Percentiles rank a stretch among this genome's conserved stretches.
Evolutionary conservation across 2,797 vertebrate species (phyloP).

Genomic region (Distichodus sexfasciatus): DNA sequence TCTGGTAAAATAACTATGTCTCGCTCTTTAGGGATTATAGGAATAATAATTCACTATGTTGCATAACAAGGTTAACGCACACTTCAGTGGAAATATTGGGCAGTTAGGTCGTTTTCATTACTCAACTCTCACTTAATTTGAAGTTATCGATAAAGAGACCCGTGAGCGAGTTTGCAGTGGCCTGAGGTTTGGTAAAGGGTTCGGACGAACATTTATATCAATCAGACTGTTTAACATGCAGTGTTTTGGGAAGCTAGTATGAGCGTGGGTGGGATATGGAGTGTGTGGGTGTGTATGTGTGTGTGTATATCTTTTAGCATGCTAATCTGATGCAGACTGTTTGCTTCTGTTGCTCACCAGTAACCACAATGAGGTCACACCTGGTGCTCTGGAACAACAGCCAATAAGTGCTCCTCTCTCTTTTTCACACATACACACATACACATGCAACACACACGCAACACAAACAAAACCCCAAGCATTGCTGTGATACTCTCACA

Average conservation of each 20-base stretch:
- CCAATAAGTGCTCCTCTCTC: constrained; percentile 45
- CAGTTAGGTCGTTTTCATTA: too few relatives aligned
- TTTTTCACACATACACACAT: constrained; percentile 34
- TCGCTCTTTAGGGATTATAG: too few relatives aligned
- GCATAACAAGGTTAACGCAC: too few relatives aligned
- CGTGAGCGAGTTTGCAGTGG: too few relatives aligned
- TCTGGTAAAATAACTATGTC: too few relatives aligned
- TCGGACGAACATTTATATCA: too few relatives aligned
- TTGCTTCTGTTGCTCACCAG: constrained; percentile 62
- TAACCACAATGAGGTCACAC: constrained; percentile 76
- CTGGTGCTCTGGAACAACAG: constrained; percentile 62
- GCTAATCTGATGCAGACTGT: constrained; percentile 72
- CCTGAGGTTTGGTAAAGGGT: too few relatives aligned
- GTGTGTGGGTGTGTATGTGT: not conserved
- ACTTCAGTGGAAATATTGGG: too few relatives aligned
- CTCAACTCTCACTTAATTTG: too few relatives aligned
- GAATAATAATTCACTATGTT: too few relatives aligned
- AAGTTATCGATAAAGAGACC: too few relatives aligned
- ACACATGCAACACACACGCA: constrained; percentile 1
- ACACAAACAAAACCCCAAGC: not conserved
- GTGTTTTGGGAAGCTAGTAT: not conserved
- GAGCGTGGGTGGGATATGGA: not conserved
- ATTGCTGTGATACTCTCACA: constrained; percentile 6
- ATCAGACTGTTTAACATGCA: not conserved
- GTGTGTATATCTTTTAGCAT: constrained; percentile 31